Percentiles rank a stretch among this genome's conserved stretches.
These are phyloP conservation scores for Gymnothorax javanicus DNA, from an alignment of 2,797 vertebrate species.

Conservation along the genomic window DNA sequence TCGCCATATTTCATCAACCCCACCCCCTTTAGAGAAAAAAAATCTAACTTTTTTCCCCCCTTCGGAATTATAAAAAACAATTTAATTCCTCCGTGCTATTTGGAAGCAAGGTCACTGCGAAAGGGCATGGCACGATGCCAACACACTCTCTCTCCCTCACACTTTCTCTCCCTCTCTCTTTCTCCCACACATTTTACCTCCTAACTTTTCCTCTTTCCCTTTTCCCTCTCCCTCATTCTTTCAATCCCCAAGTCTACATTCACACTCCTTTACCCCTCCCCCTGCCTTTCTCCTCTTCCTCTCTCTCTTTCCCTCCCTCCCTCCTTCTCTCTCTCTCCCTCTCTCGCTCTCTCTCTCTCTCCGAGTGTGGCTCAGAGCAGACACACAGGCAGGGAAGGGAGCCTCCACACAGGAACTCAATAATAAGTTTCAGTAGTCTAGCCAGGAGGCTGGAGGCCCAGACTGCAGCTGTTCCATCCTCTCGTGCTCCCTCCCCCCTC, in stretches of 20 bases:
- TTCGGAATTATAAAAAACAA: constrained; percentile 51
- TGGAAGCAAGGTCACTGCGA: constrained; percentile 80
- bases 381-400: constrained; percentile 71
- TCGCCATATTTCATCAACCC: background rate
- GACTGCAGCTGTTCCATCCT: constrained; percentile 90
- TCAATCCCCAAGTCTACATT: constrained; percentile 22
- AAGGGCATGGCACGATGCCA: constrained; percentile 78
- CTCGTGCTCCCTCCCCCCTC: constrained; percentile 68
- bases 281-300: background rate
- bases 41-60: constrained; percentile 7
- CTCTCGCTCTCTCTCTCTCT: constrained; percentile 14
- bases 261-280: background rate
- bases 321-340: constrained; percentile 43
- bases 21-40: background rate
- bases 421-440: constrained; percentile 97
- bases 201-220: background rate
- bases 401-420: constrained; percentile 88
- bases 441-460: constrained; percentile 94
- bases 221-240: background rate
- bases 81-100: constrained; percentile 73
- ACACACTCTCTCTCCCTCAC: constrained; percentile 56
- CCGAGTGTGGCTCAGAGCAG: constrained; percentile 67
- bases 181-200: constrained; percentile 28
- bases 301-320: constrained; percentile 38
- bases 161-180: constrained; percentile 1